phyloP scores from a whole-genome alignment of 1,140 invertebrate genomes.

The Caenorhabditis latens region DNA sequence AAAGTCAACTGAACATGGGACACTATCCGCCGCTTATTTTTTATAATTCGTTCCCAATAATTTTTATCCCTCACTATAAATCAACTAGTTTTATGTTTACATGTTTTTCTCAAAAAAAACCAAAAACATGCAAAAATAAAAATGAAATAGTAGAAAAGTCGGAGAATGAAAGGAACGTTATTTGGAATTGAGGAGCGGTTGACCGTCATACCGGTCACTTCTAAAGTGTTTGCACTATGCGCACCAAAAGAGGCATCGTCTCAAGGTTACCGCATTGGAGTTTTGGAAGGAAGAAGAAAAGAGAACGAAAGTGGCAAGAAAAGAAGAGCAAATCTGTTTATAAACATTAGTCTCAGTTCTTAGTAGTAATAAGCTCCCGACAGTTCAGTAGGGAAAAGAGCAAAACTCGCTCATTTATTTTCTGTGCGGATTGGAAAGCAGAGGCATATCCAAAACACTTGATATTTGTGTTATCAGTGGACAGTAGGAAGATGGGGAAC shows the following conservation, averaged over 20 bases:
- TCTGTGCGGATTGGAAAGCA: constrained; percentile 25
- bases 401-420: not conserved
- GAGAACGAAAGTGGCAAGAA: not conserved
- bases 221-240: constrained; percentile 54
- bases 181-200: not conserved
- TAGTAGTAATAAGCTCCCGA: not conserved
- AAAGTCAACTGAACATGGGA: too few species aligned
- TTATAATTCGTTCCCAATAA: too few species aligned
- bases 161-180: constrained; percentile 1
- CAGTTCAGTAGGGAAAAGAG: constrained; percentile 1
- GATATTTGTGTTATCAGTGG: constrained; percentile 52
- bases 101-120: not conserved
- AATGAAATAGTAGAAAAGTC: not conserved
- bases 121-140: not conserved
- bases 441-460: constrained; percentile 52
- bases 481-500: not conserved
- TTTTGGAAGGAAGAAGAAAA: not conserved
- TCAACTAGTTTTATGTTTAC: not conserved
- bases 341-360: constrained; percentile 25
- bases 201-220: constrained; percentile 49
- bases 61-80: not conserved
- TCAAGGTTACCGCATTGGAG: constrained; percentile 42
- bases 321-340: constrained; percentile 47
- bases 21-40: too few species aligned
- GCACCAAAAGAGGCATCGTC: not conserved